A percentile compares a stretch with the other conserved stretches of the same genome.
phyloP scores from a whole-genome alignment of 2,797 vertebrate species.

The Rousettus madagascariensis region DNA sequence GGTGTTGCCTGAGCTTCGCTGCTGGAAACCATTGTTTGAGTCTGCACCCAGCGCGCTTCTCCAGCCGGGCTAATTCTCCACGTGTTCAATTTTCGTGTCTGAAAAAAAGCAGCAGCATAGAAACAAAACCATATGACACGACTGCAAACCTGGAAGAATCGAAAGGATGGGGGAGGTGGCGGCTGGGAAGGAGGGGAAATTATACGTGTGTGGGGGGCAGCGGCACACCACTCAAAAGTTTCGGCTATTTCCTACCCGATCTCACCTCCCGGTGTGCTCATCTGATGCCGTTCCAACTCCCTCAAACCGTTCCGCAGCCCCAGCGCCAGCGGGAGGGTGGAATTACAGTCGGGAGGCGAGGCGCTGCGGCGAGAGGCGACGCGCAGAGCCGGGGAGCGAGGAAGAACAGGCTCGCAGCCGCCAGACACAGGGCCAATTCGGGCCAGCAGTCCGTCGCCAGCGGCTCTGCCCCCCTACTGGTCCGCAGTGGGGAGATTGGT shows the following conservation, averaged over 20 bases:
- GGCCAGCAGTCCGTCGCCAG: neutral
- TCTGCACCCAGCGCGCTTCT: constrained; percentile 58
- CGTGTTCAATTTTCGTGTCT: constrained; percentile 76
- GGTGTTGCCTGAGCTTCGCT: neutral
- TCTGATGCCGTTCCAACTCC: neutral
- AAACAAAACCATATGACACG: constrained; percentile 77
- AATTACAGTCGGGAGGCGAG: constrained; percentile 2
- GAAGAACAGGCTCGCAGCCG: neutral
- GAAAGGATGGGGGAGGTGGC: constrained; percentile 63
- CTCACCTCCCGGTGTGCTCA: constrained; percentile 42
- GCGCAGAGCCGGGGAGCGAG: neutral
- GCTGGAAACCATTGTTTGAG: constrained; percentile 70
- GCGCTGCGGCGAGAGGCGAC: neutral
- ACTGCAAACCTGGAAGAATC: constrained; percentile 64
- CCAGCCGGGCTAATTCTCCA: constrained; percentile 69
- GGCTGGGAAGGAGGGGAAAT: constrained; percentile 55
- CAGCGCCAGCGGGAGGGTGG: constrained; percentile 16
- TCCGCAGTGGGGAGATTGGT: neutral
- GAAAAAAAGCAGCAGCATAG: constrained; percentile 64
- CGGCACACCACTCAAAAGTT: constrained; percentile 36
- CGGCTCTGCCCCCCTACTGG: neutral
- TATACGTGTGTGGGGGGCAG: neutral
- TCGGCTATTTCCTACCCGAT: constrained; percentile 33
- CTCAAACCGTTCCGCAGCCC: neutral
- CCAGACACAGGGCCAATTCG: neutral